Base-by-base conservation (phyloP, 2,888 invertebrate species). In the Hemaris fuciformis region DNA sequence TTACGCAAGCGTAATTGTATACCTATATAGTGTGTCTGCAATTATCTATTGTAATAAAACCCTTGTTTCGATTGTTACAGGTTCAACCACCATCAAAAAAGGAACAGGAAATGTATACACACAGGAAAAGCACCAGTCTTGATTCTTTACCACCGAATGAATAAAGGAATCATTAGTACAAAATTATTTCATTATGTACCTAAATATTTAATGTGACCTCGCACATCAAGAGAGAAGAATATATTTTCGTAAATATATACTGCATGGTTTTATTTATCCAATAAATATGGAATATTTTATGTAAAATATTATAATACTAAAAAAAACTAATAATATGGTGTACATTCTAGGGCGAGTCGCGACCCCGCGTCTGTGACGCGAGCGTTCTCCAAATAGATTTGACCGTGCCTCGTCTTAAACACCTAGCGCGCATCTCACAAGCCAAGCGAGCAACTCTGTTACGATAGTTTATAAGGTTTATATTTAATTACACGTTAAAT, bases 31-130 rank as follows among this genome's bases (percentile, higher is more conserved):
- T 53, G 31, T 53, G 10, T 25, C 15, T n/a, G 7, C 38, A 20
- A 23, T 57, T 15, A 48, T 18, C 1, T 53, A 8, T 53, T 27
- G 18, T 31, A 15, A 27, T 53, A 53, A n/a, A 31, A 31, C 6
- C 4, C 31, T n/a, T 18, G 18, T 65, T 74, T 67, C 71, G 70
- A 72, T 84, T 78, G 73, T 91, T 90, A n/a, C 89, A 92, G 91
- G 85, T 78, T 76, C 85, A 63, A 70, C 78, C 63, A 72, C 83
- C 63, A 69, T 74, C 42, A 89, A 83, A 66, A 90, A 90, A 76
- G 88, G 89, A 63, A 72, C 83, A 60, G 90, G 90, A 68, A 91
- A 92, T 77, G 92, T 91, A 59, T 92, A 92, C 81, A 92, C 92
- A 56, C 91, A 91, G 78, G 91, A 91, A 67, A 90, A 90, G 72